Evolutionary conservation across 2,113 vertebrate species (phyloP), one percentile per base, ranked within the genome.

Genomic region (Harpagus bidentatus): DNA sequence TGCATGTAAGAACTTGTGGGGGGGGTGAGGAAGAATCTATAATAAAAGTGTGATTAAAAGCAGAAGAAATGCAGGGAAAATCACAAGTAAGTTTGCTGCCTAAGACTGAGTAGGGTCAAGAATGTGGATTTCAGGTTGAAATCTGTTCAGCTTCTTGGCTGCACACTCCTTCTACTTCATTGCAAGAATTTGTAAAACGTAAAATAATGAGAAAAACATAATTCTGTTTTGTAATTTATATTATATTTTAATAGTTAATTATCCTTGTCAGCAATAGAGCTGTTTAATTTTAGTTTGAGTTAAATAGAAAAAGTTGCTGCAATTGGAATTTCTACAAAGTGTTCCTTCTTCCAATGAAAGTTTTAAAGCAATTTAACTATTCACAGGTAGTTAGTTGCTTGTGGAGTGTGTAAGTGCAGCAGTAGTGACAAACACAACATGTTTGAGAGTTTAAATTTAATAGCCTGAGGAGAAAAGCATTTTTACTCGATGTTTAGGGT

Each of bases 391-490:
- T 86, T 26, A n/a, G 71, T 38, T 96, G 38, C 47, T 88, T 82
- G 63, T 84, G 88, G 85, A 95, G 78, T 52, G 50, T 82, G 52
- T 70, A 84, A 92, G 52, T 1, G 2, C 36, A 67, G 80, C 69
- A 56, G 63, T 36, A 93, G 82, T 48, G 86, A 92, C 74, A 95
- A 91, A 72, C 66, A 53, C 58, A 65, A 34, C 71, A 6, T 38
- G 82, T 82, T 38, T 58, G 25, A 79, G 78, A 95, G 53, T 82
- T 90, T 79, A 78, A 86, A 88, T 79, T 90, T 65, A 50, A 62
- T 96, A 90, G 96, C 96, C 93, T 93, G 88, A 84, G 95, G 94
- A 93, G 69, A 78, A 73, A 86, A 93, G 45, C 61, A 48, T 65
- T 86, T 95, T 95, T 91, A 71, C 25, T 45, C 2, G 1, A 50